These are phyloP conservation scores for Magallana angulata DNA, from an alignment of 1,140 invertebrate genomes.

Conservation along the genomic window DNA sequence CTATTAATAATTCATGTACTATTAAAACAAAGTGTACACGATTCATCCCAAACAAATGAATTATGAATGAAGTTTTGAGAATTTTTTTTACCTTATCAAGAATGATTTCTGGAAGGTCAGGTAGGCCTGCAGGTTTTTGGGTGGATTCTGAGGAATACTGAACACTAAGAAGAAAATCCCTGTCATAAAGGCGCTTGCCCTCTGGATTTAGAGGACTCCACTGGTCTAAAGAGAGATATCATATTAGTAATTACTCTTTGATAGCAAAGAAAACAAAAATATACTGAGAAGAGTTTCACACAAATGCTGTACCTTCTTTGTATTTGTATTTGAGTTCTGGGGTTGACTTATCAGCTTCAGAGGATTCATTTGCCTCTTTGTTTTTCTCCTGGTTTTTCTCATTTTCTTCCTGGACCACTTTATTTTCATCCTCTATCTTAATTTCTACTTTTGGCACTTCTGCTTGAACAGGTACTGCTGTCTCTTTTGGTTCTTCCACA, in stretches of 20 bases:
- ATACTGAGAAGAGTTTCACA: not conserved
- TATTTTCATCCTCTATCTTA: conserved; percentile 56
- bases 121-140: conserved; percentile 86
- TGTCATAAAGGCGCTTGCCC: conserved; percentile 88
- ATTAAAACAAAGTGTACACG: no score
- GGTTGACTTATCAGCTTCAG: conserved; percentile 45
- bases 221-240: conserved; percentile 83
- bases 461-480: conserved; percentile 11
- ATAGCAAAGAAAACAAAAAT: not conserved
- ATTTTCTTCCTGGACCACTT: conserved; percentile 61
- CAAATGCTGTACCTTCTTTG: conserved; percentile 66
- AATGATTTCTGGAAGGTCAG: conserved; percentile 83
- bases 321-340: conserved; percentile 68
- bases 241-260: not conserved
- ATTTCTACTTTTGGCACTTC: conserved; percentile 60
- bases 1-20: no score
- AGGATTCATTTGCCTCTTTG: conserved; percentile 37
- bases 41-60: no score
- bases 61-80: not conserved
- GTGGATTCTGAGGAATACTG: conserved; percentile 87
- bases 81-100: conserved; percentile 79
- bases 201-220: conserved; percentile 91
- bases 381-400: conserved; percentile 65
- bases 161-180: conserved; percentile 88
- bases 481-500: conserved; percentile 30